Base-by-base conservation (phyloP, 2,888 invertebrate genomes). In the Lepetodrilus schrolli region DNA sequence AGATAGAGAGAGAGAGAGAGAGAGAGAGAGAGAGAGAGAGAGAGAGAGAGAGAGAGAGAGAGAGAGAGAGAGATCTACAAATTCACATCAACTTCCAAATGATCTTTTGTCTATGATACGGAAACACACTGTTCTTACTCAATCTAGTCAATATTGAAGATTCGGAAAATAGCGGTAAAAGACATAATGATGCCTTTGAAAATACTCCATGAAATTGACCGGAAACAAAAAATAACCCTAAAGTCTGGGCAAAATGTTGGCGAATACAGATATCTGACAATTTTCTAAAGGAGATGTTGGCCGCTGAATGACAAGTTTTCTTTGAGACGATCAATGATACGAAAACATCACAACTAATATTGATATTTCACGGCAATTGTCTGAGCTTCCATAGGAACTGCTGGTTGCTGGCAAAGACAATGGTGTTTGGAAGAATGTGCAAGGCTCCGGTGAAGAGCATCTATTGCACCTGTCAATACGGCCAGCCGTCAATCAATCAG, bases 301-400 rank as follows among this genome's bases (percentile, higher is more conserved):
- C 23, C 26, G 17, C 58, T 58, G 30, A 30, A 58, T 58, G 17
- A 34, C 26, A 13, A 17, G 34, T 58, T 58, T 58, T 58, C 51
- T 51, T 51, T 51, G 51, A 51, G 23, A 51, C 23, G 30, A 51
- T 51, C 58, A 58, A 58, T 58, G 34, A 30, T 17, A 30, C 34
- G 58, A 30, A 58, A 58, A 58, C 30, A 30, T n/a, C 30, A 30
- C 17, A 30, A 30, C 30, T n/a, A n/a, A 21, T n/a, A 58, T 58
- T 30, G 58, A 58, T 58, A 30, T 58, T 58, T 58, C 58, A 58
- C 8, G 43, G 13, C 4, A 13, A 43, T 43, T 43, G 43, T 43
- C 4, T 13, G 43, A 7, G 4, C 43, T 2, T 43, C 43, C 13
- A 43, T 43, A 17, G 13, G 43, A 43, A 43, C 43, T 43, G n/a